Percentiles rank a stretch among this genome's conserved stretches.
These are phyloP conservation scores for Channa maculata DNA, from an alignment of 2,113 vertebrate genomes.

Conservation along the genomic window DNA sequence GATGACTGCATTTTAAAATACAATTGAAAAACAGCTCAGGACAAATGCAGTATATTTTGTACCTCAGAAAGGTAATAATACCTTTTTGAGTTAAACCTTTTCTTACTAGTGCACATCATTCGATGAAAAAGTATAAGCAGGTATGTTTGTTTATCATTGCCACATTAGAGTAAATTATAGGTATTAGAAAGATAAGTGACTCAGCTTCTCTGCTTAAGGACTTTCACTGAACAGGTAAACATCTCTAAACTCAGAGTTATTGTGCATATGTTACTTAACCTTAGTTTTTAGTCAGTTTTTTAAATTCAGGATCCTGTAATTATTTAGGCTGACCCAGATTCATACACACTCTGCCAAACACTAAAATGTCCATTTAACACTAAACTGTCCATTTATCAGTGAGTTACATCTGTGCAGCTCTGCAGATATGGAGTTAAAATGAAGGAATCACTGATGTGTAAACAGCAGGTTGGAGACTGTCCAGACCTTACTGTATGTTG, in stretches of 20 bases:
- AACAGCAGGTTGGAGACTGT: background rate
- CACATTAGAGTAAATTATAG: background rate
- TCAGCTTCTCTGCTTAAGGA: no score
- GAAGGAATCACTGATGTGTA: background rate
- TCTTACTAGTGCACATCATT: background rate
- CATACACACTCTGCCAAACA: background rate
- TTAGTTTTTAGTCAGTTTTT: no score
- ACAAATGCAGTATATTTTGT: no score
- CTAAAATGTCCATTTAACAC: conserved; percentile 16
- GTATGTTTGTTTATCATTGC: no score
- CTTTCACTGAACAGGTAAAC: background rate
- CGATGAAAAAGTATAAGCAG: background rate
- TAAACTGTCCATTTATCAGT: conserved; percentile 18
- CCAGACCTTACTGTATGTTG: background rate
- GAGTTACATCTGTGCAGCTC: background rate
- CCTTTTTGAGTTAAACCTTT: background rate
- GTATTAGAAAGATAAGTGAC: background rate
- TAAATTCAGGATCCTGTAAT: no score
- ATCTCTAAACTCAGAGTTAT: background rate
- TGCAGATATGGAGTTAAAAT: background rate
- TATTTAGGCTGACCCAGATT: conserved; percentile 11
- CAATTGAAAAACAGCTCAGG: no score
- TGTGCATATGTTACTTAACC: no score
- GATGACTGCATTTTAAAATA: no score
- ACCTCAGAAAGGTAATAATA: no score